A percentile compares a stretch with the other conserved stretches of the same genome.
phyloP scores from a whole-genome alignment of 2,797 vertebrate genomes.

The Synanceia verrucosa region DNA sequence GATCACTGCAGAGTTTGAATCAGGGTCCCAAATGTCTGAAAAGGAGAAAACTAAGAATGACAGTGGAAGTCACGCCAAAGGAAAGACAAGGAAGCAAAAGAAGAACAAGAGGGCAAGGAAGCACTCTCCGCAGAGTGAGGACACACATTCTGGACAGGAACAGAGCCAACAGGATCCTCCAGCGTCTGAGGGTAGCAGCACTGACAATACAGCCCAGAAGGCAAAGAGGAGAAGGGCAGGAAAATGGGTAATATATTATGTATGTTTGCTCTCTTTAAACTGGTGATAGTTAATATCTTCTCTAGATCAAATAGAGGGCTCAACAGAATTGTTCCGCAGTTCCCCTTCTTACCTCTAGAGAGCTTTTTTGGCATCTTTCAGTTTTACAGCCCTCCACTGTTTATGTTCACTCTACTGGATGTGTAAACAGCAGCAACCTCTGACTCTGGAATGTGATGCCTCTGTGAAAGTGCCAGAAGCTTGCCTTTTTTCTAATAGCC shows the following conservation, averaged over 20 bases:
- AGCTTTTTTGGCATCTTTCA: too few species aligned
- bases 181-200: conserved; percentile 43
- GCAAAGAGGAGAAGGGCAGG: conserved; percentile 68
- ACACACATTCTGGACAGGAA: conserved; percentile 40
- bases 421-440: neutral
- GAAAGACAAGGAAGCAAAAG: conserved; percentile 69
- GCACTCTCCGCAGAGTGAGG: conserved; percentile 71
- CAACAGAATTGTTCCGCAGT: neutral
- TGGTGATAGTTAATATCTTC: neutral
- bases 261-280: neutral
- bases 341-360: neutral
- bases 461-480: neutral
- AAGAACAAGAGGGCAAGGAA: conserved; percentile 73
- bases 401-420: neutral
- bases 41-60: conserved; percentile 62
- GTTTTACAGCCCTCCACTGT: neutral
- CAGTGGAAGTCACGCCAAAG: conserved; percentile 53
- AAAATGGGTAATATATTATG: conserved; percentile 77
- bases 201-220: conserved; percentile 58
- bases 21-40: neutral
- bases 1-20: conserved; percentile 29
- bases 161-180: conserved; percentile 32
- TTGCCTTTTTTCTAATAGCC: neutral
- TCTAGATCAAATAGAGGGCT: neutral
- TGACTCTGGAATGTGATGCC: neutral